A percentile compares a stretch with the other conserved stretches of the same genome.
Evolutionary conservation across 2,888 invertebrate genomes (phyloP).

Genomic region (Syrista parreyssii): DNA sequence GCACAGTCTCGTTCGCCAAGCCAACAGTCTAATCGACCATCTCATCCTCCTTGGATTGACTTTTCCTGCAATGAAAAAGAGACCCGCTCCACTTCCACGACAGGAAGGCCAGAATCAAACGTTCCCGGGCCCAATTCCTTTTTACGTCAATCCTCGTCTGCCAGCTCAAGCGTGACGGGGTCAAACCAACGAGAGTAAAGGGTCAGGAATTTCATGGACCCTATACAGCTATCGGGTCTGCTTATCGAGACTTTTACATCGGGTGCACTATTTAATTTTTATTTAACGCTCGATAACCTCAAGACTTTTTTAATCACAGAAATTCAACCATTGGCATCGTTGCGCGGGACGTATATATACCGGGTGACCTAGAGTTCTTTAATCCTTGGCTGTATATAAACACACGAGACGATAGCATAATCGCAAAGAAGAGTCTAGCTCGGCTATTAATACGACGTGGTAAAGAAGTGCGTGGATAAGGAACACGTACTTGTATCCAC

Average conservation of each 20-base stretch:
- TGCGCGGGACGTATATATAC: neutral
- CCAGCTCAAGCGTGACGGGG: conserved; percentile 32
- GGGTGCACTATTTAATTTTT: neutral
- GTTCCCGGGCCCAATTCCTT: neutral
- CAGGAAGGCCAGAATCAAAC: neutral
- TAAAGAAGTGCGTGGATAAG: neutral
- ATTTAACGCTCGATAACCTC: neutral
- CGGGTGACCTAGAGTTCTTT: neutral
- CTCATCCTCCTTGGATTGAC: neutral
- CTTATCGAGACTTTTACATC: neutral
- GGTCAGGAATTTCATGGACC: conserved; percentile 35
- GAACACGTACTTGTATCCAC: neutral
- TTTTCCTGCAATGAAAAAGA: neutral
- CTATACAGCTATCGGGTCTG: neutral
- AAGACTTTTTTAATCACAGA: neutral
- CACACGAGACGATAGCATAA: neutral
- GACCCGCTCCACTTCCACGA: neutral
- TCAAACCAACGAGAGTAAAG: conserved; percentile 26
- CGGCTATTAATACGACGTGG: neutral
- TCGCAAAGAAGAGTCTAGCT: neutral
- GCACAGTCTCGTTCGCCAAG: neutral
- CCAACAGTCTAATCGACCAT: neutral
- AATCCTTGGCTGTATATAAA: neutral
- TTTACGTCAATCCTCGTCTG: neutral
- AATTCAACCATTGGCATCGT: neutral